These are phyloP conservation scores for Saguinus imperator DNA, from an alignment of 2,113 vertebrate species.

Conservation along the genomic window DNA sequence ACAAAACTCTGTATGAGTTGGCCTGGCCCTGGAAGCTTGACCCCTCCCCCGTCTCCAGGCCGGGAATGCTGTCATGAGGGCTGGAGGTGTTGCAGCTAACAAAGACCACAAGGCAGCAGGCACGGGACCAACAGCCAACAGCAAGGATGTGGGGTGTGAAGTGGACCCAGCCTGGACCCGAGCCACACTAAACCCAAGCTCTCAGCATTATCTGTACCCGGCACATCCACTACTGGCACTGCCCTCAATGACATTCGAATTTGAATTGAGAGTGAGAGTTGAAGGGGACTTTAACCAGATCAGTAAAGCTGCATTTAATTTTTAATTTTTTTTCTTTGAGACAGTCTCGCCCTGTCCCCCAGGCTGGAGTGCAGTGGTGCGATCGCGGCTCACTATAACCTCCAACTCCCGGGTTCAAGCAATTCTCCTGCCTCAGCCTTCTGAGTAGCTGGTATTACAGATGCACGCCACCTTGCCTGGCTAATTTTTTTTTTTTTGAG, in stretches of 20 bases:
- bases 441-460: no score
- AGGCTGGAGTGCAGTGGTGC: no score
- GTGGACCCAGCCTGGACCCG: neutral
- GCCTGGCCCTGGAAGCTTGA: neutral
- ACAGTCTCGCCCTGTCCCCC: no score
- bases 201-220: rapidly evolving
- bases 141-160: rapidly evolving
- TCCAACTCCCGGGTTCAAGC: no score
- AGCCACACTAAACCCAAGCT: neutral
- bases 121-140: neutral
- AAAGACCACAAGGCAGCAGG: neutral
- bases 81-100: neutral
- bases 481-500: no score
- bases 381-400: no score
- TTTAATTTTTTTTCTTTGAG: no score
- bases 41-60: neutral
- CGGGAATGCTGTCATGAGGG: neutral
- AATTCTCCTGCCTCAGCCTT: no score
- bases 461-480: no score
- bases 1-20: neutral
- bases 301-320: no score
- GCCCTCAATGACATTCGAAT: neutral
- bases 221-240: neutral
- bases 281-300: neutral
- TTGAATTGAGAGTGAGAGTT: neutral